These are phyloP conservation scores for Aphrocallistes beatrix DNA, from an alignment of 37 sponge, comb jelly and placozoan genomes.

Conservation along the genomic window DNA sequence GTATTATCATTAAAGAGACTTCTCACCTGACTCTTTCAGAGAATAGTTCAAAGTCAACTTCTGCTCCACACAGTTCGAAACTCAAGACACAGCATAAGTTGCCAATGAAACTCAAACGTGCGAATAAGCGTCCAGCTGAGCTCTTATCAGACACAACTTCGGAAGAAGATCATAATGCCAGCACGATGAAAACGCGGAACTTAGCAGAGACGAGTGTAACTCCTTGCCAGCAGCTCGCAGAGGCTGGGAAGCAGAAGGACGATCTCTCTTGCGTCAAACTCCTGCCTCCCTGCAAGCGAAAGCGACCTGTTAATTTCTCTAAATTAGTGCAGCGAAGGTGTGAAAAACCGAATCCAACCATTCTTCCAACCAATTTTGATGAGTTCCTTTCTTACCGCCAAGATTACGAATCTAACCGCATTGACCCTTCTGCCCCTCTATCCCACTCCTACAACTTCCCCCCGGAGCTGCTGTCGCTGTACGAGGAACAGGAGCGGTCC, in stretches of 20 bases:
- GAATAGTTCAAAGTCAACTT: background rate
- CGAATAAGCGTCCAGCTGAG: background rate
- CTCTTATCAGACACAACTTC: background rate
- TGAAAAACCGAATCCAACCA: background rate
- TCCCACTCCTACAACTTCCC: background rate
- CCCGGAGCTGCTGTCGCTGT: background rate
- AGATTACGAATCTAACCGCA: background rate
- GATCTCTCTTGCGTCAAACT: background rate
- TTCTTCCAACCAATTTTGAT: background rate
- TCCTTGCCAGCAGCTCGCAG: background rate
- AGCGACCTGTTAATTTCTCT: background rate
- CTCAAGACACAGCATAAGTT: background rate
- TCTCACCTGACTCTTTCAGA: background rate
- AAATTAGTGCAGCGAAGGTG: background rate
- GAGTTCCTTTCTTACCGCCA: slow-evolving; percentile 2
- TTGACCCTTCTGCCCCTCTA: background rate
- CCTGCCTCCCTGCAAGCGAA: background rate
- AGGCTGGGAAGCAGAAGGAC: background rate
- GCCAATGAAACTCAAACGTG: background rate
- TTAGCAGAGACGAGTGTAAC: too few relatives aligned
- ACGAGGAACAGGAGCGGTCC: background rate
- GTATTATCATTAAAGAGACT: background rate
- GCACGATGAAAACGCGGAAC: background rate
- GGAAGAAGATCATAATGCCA: background rate
- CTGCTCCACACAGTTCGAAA: background rate